phyloP scores from a whole-genome alignment of 2,113 vertebrate genomes.

The Emberiza fucata region DNA sequence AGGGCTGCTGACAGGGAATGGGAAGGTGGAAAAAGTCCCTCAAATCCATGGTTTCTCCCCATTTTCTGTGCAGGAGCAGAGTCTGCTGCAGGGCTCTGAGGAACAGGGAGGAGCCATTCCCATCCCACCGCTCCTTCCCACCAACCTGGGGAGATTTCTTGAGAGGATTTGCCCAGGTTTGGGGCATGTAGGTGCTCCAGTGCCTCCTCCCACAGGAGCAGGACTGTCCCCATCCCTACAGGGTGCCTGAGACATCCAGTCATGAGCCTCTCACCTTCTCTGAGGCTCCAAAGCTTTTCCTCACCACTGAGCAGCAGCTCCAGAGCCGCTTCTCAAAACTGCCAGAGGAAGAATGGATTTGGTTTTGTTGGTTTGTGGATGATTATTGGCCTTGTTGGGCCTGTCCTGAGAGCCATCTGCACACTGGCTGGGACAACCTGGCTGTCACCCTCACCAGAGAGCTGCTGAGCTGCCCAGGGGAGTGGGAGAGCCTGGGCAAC shows the following conservation, averaged over 20 bases:
- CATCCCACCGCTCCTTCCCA: not conserved
- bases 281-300: not conserved
- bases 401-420: not conserved
- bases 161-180: not conserved
- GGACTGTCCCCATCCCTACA: not conserved
- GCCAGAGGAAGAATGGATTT: not conserved
- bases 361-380: not conserved
- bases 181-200: not conserved
- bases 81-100: not conserved
- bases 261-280: not conserved
- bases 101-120: not conserved
- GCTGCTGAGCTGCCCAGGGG: not conserved
- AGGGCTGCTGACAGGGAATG: not conserved
- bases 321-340: not conserved
- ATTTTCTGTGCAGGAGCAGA: not conserved
- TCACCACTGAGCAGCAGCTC: not conserved
- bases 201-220: not conserved
- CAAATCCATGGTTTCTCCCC: not conserved
- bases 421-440: not conserved
- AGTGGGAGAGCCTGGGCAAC: accelerated
- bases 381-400: not conserved
- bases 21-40: not conserved
- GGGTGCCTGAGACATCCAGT: not conserved
- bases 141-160: not conserved
- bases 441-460: not conserved